Percentiles rank a stretch among this genome's conserved stretches.
These are phyloP conservation scores for Nomada flava DNA, from an alignment of 2,888 invertebrate species.

Conservation along the genomic window DNA sequence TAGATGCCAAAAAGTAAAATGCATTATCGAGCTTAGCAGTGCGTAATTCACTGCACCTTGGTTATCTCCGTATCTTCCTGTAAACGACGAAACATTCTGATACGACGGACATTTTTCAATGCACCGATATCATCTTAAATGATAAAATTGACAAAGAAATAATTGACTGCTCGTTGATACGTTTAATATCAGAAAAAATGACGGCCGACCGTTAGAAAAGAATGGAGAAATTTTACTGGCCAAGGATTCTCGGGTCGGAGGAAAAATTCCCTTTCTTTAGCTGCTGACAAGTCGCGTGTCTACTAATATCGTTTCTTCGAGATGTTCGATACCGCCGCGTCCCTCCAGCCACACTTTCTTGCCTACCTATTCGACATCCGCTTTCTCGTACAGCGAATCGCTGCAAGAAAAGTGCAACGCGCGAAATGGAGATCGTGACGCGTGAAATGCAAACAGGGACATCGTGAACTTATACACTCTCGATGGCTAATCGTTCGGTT, in stretches of 20 bases:
- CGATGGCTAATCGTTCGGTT: slow-evolving; percentile 23
- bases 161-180: too few relatives aligned
- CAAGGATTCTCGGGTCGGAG: neutral
- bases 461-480: slow-evolving; percentile 14
- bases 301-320: slow-evolving; percentile 13
- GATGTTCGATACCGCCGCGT: slow-evolving; percentile 13
- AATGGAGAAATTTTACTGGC: neutral
- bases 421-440: slow-evolving; percentile 42
- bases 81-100: too few relatives aligned
- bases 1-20: too few relatives aligned
- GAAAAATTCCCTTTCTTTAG: slow-evolving; percentile 10
- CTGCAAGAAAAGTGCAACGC: slow-evolving; percentile 51
- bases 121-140: too few relatives aligned
- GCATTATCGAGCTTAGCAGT: too few relatives aligned
- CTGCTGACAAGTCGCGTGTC: neutral
- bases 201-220: neutral
- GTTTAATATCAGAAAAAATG: neutral
- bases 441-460: slow-evolving; percentile 48
- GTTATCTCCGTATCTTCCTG: too few relatives aligned
- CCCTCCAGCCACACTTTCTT: slow-evolving; percentile 54
- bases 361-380: slow-evolving; percentile 46
- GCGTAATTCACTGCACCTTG: too few relatives aligned
- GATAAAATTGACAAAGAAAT: too few relatives aligned
- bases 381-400: slow-evolving; percentile 60
- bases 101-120: too few relatives aligned